Conservation (phyloP, 2,888 invertebrate genomes). For the Ophion obscuratus region DNA sequence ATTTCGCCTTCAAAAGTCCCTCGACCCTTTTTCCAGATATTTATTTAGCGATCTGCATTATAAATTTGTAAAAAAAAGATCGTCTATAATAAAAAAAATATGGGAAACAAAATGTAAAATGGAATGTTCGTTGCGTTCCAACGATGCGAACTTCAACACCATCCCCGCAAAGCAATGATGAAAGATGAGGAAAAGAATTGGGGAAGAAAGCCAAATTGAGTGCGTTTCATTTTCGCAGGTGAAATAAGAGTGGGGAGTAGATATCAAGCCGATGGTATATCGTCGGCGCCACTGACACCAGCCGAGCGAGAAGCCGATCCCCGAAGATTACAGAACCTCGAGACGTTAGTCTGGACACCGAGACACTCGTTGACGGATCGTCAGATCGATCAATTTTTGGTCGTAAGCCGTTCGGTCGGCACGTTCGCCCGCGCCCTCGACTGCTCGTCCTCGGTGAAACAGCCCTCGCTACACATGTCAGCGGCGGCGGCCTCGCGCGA, state of each 20-base stretch:
- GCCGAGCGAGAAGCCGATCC: slow-evolving; percentile 86
- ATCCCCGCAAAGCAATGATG: background rate
- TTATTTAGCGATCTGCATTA: too few relatives aligned
- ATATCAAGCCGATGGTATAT: slow-evolving; percentile 96
- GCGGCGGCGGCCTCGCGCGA: slow-evolving; percentile 99
- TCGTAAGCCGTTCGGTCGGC: slow-evolving; percentile 96
- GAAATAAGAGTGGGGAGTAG: slow-evolving; percentile 93
- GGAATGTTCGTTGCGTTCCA: too few relatives aligned
- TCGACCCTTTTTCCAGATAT: too few relatives aligned
- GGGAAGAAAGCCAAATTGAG: background rate
- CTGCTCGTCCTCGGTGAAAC: slow-evolving; percentile 98
- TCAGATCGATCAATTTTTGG: slow-evolving; percentile 99
- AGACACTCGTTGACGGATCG: slow-evolving; percentile 95
- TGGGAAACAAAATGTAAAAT: too few relatives aligned
- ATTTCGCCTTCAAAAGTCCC: too few relatives aligned
- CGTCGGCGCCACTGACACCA: slow-evolving; percentile 86
- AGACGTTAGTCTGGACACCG: slow-evolving; percentile 98
- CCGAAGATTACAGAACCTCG: slow-evolving; percentile 91
- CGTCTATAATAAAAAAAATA: too few relatives aligned
- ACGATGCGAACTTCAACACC: too few relatives aligned
- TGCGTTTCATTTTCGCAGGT: slow-evolving; percentile 71
- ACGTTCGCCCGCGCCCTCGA: slow-evolving; percentile 99
- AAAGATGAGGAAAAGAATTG: background rate
- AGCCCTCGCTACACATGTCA: slow-evolving; percentile 99
- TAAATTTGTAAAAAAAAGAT: background rate